These are phyloP conservation scores for Conistra vaccinii DNA, from an alignment of 2,888 invertebrate species.

Conservation along the genomic window DNA sequence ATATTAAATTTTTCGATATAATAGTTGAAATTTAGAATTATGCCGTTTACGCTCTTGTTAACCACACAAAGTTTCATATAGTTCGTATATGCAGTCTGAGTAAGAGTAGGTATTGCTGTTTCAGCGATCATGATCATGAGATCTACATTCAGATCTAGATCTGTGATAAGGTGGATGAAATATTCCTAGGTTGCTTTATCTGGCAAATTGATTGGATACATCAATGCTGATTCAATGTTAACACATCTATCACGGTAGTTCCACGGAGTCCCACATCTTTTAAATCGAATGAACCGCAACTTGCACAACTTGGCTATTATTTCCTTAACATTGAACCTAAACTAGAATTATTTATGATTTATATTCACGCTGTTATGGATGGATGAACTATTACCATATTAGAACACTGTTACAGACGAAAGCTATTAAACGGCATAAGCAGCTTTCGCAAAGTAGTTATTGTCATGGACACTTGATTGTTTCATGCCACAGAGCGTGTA, in stretches of 20 bases:
- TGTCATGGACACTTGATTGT: constrained; percentile 83
- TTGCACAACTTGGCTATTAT: not conserved
- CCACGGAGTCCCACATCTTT: not conserved
- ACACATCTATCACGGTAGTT: not conserved
- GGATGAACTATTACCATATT: constrained; percentile 4
- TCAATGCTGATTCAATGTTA: not conserved
- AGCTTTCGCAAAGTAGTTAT: constrained; percentile 59
- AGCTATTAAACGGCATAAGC: constrained; percentile 37
- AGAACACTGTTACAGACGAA: constrained; percentile 5
- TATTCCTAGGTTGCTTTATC: not conserved
- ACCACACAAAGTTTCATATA: not conserved
- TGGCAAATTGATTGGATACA: not conserved
- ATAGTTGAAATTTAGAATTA: not conserved
- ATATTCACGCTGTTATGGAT: not conserved
- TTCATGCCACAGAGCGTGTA: constrained; percentile 76
- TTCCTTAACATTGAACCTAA: not conserved
- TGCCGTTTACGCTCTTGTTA: not conserved
- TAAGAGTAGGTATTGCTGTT: not conserved
- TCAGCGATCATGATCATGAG: not conserved
- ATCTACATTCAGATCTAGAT: not conserved
- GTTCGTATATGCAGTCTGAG: not conserved
- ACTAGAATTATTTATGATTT: not conserved
- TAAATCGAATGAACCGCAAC: not conserved
- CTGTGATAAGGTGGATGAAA: not conserved
- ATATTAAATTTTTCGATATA: not conserved